phyloP scores from a whole-genome alignment of 2,888 invertebrate species.

The Cyclophora punctaria region DNA sequence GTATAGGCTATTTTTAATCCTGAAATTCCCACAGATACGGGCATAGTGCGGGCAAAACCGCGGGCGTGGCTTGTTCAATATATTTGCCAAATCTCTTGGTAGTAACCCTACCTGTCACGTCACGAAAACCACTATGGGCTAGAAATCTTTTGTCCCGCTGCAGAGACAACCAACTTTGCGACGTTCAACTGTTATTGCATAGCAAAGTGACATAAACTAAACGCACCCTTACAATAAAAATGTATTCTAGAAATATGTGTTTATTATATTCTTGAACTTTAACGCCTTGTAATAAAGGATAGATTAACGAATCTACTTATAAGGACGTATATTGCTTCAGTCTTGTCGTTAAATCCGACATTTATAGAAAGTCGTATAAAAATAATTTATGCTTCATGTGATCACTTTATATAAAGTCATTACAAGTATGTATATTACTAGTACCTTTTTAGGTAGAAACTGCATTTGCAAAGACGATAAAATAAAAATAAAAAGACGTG shows the following conservation, averaged over 20 bases:
- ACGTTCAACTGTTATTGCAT: slow-evolving; percentile 57
- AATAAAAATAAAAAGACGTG: too few species aligned
- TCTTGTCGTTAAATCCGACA: slow-evolving; percentile 13
- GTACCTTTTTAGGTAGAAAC: too few species aligned
- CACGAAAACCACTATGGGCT: slow-evolving; percentile 27
- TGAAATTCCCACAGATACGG: too few species aligned
- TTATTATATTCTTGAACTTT: slow-evolving; percentile 3
- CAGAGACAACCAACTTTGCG: slow-evolving; percentile 50
- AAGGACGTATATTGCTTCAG: too few species aligned
- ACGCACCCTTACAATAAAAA: slow-evolving; percentile 42
- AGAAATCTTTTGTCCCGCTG: slow-evolving; percentile 54
- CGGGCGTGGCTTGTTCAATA: too few species aligned
- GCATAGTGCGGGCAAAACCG: too few species aligned
- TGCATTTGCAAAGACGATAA: too few species aligned
- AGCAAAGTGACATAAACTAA: slow-evolving; percentile 37
- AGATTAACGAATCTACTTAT: neutral
- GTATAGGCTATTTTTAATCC: too few species aligned
- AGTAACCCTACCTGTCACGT: slow-evolving; percentile 22
- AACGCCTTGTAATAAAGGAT: slow-evolving; percentile 1
- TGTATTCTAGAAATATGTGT: slow-evolving; percentile 26
- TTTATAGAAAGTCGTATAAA: slow-evolving; percentile 35
- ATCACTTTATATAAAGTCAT: neutral
- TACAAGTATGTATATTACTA: too few species aligned
- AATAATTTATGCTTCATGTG: slow-evolving; percentile 30
- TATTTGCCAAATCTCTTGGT: neutral